Evolutionary conservation across 2,888 invertebrate species (phyloP).

Genomic region (Caenorhabditis sulstoni): DNA sequence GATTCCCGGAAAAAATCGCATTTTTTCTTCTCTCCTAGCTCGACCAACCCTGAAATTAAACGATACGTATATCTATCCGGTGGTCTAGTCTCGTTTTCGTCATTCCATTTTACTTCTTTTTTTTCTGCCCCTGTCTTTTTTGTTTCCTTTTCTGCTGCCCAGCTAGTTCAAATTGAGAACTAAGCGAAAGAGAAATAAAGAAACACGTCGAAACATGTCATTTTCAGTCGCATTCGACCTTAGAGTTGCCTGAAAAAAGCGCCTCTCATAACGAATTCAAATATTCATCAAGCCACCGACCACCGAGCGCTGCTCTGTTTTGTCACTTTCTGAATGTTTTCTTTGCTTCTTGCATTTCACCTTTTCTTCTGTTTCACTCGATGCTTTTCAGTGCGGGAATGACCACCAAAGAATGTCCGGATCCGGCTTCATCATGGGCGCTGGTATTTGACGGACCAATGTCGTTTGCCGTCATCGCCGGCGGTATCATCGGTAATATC

Average conservation of each 20-base stretch:
- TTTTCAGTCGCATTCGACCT: slow-evolving; percentile 25
- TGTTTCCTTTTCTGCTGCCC: background rate
- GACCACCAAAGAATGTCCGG: slow-evolving; percentile 47
- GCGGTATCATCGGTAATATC: slow-evolving; percentile 64
- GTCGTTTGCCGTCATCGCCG: slow-evolving; percentile 60
- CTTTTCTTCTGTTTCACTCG: slow-evolving; percentile 3
- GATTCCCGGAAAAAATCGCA: no score
- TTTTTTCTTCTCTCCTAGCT: no score
- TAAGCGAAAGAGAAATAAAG: background rate
- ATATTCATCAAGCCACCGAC: slow-evolving; percentile 47
- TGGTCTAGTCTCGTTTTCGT: no score
- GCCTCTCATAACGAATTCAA: slow-evolving; percentile 44
- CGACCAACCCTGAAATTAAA: no score
- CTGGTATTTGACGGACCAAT: slow-evolving; percentile 65
- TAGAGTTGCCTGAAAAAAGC: slow-evolving; percentile 4
- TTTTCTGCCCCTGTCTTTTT: background rate
- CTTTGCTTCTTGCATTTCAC: slow-evolving; percentile 6
- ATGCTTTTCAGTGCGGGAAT: background rate
- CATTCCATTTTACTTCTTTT: background rate
- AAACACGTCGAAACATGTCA: slow-evolving; percentile 23
- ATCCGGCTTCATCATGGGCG: slow-evolving; percentile 39
- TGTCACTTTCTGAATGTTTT: slow-evolving; percentile 6
- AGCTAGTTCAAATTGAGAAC: background rate
- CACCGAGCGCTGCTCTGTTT: slow-evolving; percentile 25
- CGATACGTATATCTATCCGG: no score